Evolutionary conservation across 2,797 vertebrate genomes (phyloP), one percentile per base, ranked within the genome.

Genomic region (Chaetophractus vellerosus): DNA sequence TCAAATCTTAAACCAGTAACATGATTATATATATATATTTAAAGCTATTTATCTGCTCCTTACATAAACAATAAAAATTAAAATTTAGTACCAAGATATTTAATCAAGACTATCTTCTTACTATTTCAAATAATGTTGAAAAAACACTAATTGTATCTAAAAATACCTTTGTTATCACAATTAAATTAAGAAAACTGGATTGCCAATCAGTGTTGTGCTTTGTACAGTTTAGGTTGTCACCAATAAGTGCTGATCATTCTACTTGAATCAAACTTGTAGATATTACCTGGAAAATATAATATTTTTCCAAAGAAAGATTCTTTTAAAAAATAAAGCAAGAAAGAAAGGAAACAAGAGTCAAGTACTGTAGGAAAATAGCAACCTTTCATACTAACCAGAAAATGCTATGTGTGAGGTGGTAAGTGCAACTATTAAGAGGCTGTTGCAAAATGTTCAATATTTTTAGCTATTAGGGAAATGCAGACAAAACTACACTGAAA

Each of bases 101-200:
- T 76, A 33, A 72, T 88, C 59, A 41, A 87, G 61, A 36, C 36
- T 79, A 2, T 26, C 18, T 72, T 75, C 8, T 68, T 90, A 64
- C 0, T 64, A 5, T 78, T 91, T 63, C 28, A 69, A 79, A 72
- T 38, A 71, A 61, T 72, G 7, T 12, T 72, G 52, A 86, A 83
- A 81, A 80, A 80, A 38, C 79, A 48, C 11, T 81, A 59, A 71
- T 45, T 48, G 68, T 63, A 74, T 14, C 50, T n/a, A n/a, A n/a
- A n/a, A n/a, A n/a, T n/a, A n/a, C n/a, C n/a, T n/a, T n/a, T n/a
- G n/a, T n/a, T n/a, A n/a, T 78, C 26, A 64, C 24, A 75, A 68
- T 82, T 38, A 94, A 82, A 69, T 68, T 81, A 80, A 78, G 28
- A 63, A 80, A 88, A 88, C 9, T 57, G 4, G 50, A 79, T 74